A percentile compares a stretch with the other conserved stretches of the same genome.
Conservation (phyloP, 2,113 vertebrate genomes). For the Symphodus melops region DNA sequence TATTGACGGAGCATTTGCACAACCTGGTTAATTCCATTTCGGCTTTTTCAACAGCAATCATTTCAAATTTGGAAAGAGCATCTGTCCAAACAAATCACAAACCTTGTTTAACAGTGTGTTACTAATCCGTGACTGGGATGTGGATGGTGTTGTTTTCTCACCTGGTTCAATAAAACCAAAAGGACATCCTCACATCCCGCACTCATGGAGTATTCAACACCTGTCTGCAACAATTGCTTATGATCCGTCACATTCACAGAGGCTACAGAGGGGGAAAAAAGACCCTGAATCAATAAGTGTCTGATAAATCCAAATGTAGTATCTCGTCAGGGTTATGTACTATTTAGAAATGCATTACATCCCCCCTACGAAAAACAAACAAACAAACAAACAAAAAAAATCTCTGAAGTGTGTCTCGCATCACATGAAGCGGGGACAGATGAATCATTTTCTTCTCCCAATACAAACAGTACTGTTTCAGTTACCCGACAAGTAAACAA, state of each 20-base stretch:
- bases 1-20: conserved; percentile 28
- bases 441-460: not conserved
- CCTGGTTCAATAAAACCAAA: conserved; percentile 29
- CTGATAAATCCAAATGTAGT: conserved; percentile 21
- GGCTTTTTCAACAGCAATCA: conserved; percentile 37
- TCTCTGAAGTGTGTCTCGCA: not conserved
- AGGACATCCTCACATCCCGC: conserved; percentile 12
- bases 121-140: conserved; percentile 31
- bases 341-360: conserved; percentile 25
- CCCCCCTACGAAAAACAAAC: too few relatives aligned
- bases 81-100: conserved; percentile 46
- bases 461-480: too few relatives aligned
- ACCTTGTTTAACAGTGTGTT: not conserved
- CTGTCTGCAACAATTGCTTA: conserved; percentile 9
- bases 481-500: too few relatives aligned
- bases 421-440: not conserved
- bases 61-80: conserved; percentile 29
- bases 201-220: conserved; percentile 16
- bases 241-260: conserved; percentile 45
- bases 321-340: conserved; percentile 11
- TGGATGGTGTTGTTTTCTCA: conserved; percentile 39
- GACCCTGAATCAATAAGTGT: conserved; percentile 23
- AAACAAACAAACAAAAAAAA: conserved; percentile 6
- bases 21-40: conserved; percentile 19
- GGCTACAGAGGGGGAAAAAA: conserved; percentile 8